Percentiles rank a stretch among this genome's conserved stretches.
Conservation (phyloP, 2,113 vertebrate species). For the Orcinus orca region DNA sequence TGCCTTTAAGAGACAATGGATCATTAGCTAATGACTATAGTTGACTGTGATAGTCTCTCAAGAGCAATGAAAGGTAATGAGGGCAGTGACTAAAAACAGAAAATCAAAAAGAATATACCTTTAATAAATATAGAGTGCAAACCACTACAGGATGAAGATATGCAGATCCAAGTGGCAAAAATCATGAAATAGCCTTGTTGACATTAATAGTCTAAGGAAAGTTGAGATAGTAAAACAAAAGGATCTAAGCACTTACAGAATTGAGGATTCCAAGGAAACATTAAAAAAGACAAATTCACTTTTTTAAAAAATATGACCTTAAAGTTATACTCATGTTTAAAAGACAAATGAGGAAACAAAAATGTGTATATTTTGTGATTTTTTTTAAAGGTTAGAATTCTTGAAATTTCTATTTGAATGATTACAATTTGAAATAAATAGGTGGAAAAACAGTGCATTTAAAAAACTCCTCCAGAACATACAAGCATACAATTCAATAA, state of each 20-base stretch:
- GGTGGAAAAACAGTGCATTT: not conserved
- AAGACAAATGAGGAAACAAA: constrained; percentile 13
- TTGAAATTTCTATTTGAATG: constrained; percentile 28
- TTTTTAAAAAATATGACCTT: not conserved
- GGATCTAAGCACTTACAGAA: not conserved
- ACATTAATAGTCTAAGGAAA: not conserved
- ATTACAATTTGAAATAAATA: not conserved
- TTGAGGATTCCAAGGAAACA: not conserved
- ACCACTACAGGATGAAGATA: not conserved
- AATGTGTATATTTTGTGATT: not conserved
- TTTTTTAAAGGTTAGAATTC: constrained; percentile 30
- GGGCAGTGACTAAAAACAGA: not conserved
- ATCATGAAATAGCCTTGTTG: not conserved
- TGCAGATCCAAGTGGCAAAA: not conserved
- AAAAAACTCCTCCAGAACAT: not conserved
- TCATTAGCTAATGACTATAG: constrained; percentile 15
- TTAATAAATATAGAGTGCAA: not conserved
- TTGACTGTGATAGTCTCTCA: not conserved
- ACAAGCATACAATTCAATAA: not conserved
- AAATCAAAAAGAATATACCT: not conserved
- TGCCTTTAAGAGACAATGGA: constrained; percentile 19
- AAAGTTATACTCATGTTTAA: not conserved
- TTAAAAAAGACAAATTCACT: not conserved
- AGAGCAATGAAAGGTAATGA: not conserved
- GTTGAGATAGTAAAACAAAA: not conserved